Percentiles rank a stretch among this genome's conserved stretches.
phyloP scores from a whole-genome alignment of 2,797 vertebrate species.

The Microctenopoma steveboyesi region DNA sequence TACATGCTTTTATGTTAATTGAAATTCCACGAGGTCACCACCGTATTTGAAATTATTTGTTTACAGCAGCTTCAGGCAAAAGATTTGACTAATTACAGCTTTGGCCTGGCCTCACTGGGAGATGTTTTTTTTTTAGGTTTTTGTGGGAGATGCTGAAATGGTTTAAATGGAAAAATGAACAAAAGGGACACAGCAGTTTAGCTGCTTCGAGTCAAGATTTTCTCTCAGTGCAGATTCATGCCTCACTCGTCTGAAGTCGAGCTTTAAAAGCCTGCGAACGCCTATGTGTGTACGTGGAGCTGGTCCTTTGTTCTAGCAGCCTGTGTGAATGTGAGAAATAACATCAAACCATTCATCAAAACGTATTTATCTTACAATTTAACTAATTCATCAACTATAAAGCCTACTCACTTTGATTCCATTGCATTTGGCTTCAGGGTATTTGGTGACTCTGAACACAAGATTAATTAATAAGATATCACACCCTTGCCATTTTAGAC shows the following conservation, averaged over 20 bases:
- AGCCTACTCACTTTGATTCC: slow-evolving; percentile 57
- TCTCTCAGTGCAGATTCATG: neutral
- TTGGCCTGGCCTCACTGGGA: slow-evolving; percentile 57
- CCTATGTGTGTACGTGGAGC: neutral
- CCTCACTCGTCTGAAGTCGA: slow-evolving; percentile 19
- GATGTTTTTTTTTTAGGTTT: slow-evolving; percentile 42
- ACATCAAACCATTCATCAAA: slow-evolving; percentile 54
- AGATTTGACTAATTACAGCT: slow-evolving; percentile 71
- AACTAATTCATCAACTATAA: slow-evolving; percentile 58
- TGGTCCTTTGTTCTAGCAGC: slow-evolving; percentile 6
- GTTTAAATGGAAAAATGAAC: slow-evolving; percentile 56
- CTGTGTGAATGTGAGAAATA: slow-evolving; percentile 6
- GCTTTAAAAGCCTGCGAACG: slow-evolving; percentile 10
- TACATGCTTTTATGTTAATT: slow-evolving; percentile 70
- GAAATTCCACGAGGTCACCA: slow-evolving; percentile 71
- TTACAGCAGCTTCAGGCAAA: slow-evolving; percentile 72
- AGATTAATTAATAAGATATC: slow-evolving; percentile 83
- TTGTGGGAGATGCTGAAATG: slow-evolving; percentile 48
- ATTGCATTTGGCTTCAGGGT: slow-evolving; percentile 68
- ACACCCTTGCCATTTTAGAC: slow-evolving; percentile 76
- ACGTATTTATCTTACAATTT: slow-evolving; percentile 57
- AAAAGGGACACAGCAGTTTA: slow-evolving; percentile 40
- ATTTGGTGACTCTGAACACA: slow-evolving; percentile 69
- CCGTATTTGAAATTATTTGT: slow-evolving; percentile 76
- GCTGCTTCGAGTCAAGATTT: slow-evolving; percentile 19